Evolutionary conservation across 2,113 vertebrate species (phyloP).

Genomic region (Chloebia gouldiae): DNA sequence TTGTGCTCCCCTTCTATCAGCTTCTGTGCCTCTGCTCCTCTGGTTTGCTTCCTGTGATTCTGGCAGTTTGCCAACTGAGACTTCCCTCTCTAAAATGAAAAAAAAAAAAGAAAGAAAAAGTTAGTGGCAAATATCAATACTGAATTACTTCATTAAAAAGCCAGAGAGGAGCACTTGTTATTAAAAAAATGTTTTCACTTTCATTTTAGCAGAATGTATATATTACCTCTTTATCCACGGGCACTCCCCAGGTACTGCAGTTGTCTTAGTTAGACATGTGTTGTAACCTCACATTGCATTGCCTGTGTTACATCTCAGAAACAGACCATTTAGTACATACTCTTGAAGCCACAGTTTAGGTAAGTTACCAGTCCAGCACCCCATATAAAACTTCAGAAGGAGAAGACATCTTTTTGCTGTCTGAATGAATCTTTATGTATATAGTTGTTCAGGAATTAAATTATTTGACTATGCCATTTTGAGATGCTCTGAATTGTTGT

Average conservation of each 20-base stretch:
- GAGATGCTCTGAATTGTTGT: neutral
- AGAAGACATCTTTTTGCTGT: neutral
- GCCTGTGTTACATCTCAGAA: neutral
- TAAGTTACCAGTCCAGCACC: neutral
- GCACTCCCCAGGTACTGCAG: neutral
- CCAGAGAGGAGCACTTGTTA: neutral
- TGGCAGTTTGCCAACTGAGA: neutral
- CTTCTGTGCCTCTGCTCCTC: neutral
- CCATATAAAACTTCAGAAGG: neutral
- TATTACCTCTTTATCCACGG: neutral
- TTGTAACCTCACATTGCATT: neutral
- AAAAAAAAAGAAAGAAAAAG: neutral
- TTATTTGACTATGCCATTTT: neutral
- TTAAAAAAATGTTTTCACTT: neutral
- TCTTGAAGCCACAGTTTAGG: neutral
- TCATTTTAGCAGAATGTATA: neutral
- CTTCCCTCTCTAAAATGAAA: neutral
- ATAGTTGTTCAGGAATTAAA: neutral
- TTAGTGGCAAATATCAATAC: neutral
- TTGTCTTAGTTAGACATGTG: neutral
- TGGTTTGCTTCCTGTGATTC: neutral
- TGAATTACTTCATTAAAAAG: neutral
- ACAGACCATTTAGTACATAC: neutral
- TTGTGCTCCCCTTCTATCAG: neutral
- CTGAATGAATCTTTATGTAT: neutral